Base-by-base conservation (phyloP, 2,797 vertebrate species). In the Oreochromis mossambicus region DNA sequence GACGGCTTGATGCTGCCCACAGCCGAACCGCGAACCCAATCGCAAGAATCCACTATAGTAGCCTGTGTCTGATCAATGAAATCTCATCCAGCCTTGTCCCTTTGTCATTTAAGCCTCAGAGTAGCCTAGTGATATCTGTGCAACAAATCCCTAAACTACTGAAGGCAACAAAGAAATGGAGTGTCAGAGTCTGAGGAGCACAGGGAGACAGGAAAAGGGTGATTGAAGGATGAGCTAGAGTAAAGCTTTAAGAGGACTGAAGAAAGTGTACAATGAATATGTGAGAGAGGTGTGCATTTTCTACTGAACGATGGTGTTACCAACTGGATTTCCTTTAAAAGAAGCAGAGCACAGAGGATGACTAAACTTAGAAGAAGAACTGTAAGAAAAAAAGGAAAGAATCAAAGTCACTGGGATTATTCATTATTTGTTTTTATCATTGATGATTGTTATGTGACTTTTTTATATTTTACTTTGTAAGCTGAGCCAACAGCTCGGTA, bases 1-100 rank as follows among this genome's bases (percentile, higher is more conserved):
- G 77, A 81, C 19, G 34, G 32, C 50, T 24, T 66, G 54, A 83
- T 66, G 29, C 26, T 14, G 63, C 63, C 79, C 52, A 63, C 52
- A 75, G 86, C 32, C 24, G 50, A 88, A 79, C 34, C 81, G 15
- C 73, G 32, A 26, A 36, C 77, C 29, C 50, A 36, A 78, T 89
- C 83, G 89, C 79, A 89, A 84, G 52, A 79, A 41, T 63, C 82
- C 17, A 79, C 38, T 24, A 10, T 15, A 56, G 51, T 63, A 82
- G 24, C 61, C 76, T 46, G 2, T 84, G 56, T 83, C 50, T 85
- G 80, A 91, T 94, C 87, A 87, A 61, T 90, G 80, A 83, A 83
- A 87, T 86, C 68, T 85, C 82, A 86, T 84, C 79, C 83, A 81
- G 15, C 75, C 63, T n/a, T 14, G 82, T 79, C 83, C 26, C 58